Evolutionary conservation across 2,113 vertebrate species (phyloP), one percentile per base, ranked within the genome.

Genomic region (Lagopus leucura): DNA sequence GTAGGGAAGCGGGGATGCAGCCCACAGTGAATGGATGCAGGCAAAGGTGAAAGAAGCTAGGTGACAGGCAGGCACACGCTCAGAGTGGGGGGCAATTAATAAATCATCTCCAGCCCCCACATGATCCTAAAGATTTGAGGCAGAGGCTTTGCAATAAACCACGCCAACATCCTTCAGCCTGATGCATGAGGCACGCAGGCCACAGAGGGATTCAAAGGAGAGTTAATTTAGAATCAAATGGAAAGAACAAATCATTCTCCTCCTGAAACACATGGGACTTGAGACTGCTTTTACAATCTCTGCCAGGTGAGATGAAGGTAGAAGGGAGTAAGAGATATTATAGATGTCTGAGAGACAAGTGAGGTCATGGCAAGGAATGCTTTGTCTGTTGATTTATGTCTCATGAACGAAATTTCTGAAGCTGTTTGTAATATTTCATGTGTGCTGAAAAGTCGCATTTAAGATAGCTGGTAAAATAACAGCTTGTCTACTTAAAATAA

Each of bases 401-500:
- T 83, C 52, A 72, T 69, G 36, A 86, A 84, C 82, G 86, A 78
- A 61, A 78, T 42, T 90, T 82, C 69, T 86, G 80, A 83, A 90
- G 70, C 48, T 91, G 58, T 86, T 88, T 84, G 88, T 81, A 94
- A 71, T 95, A 91, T 89, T 88, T 90, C 86, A 48, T 85, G 65
- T 74, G 83, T 61, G 79, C 63, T 88, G 90, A 75, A 67, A 91
- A 93, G 61, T 88, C 82, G 65, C 69, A 75, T 91, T 91, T 93
- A 91, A 91, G 88, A 91, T 10, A 94, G 57, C 82, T 90, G 57
- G 69, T 81, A 94, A 96, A 97, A 95, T 95, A 96, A 94, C 95
- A 95, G 86, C 93, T 91, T 92, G 90, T 88, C 95, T 96, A 80
- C 91, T 88, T 90, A 83, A 92, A 97, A 93, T 97, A 97, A 97